These are phyloP conservation scores for Junco hyemalis DNA, from an alignment of 2,113 vertebrate genomes.

Conservation along the genomic window DNA sequence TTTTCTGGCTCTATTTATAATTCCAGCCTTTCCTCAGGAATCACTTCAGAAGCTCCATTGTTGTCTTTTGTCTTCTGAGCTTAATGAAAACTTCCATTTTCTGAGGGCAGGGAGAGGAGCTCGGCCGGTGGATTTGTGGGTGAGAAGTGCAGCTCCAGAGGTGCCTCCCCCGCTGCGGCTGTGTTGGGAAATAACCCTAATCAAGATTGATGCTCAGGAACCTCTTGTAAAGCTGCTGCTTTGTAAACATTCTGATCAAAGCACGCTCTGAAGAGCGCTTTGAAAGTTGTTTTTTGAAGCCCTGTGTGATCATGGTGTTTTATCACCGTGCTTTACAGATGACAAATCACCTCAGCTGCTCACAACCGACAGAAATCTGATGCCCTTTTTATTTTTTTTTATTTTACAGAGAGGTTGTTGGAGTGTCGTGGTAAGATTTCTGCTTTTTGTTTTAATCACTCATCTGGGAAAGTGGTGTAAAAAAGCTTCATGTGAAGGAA, in stretches of 20 bases:
- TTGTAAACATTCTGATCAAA: constrained; percentile 34
- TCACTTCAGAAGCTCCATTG: background rate
- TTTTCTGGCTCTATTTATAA: background rate
- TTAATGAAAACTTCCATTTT: background rate
- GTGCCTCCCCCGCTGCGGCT: background rate
- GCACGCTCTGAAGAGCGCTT: background rate
- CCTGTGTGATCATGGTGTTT: background rate
- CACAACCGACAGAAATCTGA: background rate
- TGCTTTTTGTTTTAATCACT: constrained; percentile 6
- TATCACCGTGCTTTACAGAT: background rate
- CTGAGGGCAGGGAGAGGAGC: background rate
- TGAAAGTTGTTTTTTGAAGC: constrained; percentile 27
- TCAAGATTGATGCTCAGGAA: constrained; percentile 5
- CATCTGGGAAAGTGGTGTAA: background rate
- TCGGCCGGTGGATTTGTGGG: accelerated
- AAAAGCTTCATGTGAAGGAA: background rate
- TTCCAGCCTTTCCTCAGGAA: background rate
- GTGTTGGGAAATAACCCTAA: background rate
- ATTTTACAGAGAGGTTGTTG: background rate
- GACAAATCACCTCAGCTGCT: constrained; percentile 26
- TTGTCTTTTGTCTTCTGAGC: background rate
- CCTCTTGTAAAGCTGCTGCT: background rate
- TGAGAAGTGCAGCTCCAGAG: background rate
- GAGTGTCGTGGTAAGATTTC: background rate
- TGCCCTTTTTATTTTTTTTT: background rate